Evolutionary conservation across 2,113 vertebrate species (phyloP), one percentile per base, ranked within the genome.

Genomic region (Embiotoca jacksoni): DNA sequence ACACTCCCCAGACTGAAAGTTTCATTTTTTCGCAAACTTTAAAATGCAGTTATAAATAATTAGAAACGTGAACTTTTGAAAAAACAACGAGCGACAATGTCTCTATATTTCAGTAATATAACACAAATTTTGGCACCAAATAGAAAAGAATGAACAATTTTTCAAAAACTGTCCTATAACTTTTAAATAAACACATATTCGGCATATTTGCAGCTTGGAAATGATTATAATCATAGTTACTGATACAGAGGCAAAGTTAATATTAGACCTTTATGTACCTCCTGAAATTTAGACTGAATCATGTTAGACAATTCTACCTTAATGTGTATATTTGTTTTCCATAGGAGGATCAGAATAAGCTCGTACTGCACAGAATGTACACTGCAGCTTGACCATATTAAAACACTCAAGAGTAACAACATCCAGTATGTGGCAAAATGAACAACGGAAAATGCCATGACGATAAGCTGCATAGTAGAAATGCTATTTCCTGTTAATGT

Each of bases 401-500:
- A 63, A 55, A 58, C 5, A 57, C n/a, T 9, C 4, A 32, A 31
- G 0, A 49, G 50, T 52, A 15, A 32, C 37, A 69, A 36, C 5
- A 57, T 46, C 31, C 16, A 66, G 5, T 37, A 31, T 53, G 44
- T 66, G 39, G 47, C 57, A 14, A 2, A 0, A 6, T 53, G 60
- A 83, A 88, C 71, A 86, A 87, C 77, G 35, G 13, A 7, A 50
- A 73, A 44, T 55, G 3, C 14, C 11, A n/a, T 50, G 30, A 72
- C 59, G 71, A 65, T 63, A 44, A 67, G 14, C 8, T 80, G 16
- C 10, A 54, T 54, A 64, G 7, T 15, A 55, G 30, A 84, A 72
- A 76, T 41, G 52, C 37, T 47, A 74, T 71, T 84, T 88, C 82
- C 87, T 80, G 74, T 44, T 75, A 32, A 47, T 65, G 75, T 33